Evolutionary conservation across 2,888 invertebrate species (phyloP).

Genomic region (Choristoneura rosaceana): DNA sequence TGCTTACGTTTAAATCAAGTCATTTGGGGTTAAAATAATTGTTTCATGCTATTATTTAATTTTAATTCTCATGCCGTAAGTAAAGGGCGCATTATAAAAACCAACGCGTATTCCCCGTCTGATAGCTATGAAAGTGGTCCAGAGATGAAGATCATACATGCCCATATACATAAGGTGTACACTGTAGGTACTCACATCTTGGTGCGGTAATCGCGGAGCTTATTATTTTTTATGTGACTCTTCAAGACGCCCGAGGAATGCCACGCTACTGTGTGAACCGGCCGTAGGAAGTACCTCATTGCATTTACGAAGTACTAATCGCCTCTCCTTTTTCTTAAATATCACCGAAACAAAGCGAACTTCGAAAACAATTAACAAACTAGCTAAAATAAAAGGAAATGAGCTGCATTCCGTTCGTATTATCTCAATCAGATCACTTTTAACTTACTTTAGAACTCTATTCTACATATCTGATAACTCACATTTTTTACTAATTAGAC

Average conservation of each 20-base stretch:
- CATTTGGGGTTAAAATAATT: no score
- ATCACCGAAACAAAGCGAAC: conserved; percentile 15
- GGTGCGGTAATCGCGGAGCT: conserved; percentile 71
- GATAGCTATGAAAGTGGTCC: conserved; percentile 70
- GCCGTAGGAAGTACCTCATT: conserved; percentile 21
- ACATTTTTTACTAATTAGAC: background rate
- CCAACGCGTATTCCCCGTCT: conserved; percentile 44
- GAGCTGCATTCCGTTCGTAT: background rate
- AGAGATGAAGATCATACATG: conserved; percentile 66
- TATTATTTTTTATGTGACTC: conserved; percentile 83
- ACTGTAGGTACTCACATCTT: conserved; percentile 45
- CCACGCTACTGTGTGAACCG: conserved; percentile 46
- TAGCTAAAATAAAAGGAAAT: background rate
- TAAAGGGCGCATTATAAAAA: conserved; percentile 15
- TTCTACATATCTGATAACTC: background rate
- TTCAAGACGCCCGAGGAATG: conserved; percentile 56
- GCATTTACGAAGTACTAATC: conserved; percentile 26
- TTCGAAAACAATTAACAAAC: conserved; percentile 4
- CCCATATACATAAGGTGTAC: conserved; percentile 46
- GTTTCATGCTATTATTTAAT: no score
- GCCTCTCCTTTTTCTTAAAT: conserved; percentile 20
- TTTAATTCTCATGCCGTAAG: background rate
- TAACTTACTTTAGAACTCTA: background rate
- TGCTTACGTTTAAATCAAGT: no score
- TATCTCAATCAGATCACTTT: conserved; percentile 6